Conservation (phyloP, 2,888 invertebrate genomes). For the Erannis defoliaria region DNA sequence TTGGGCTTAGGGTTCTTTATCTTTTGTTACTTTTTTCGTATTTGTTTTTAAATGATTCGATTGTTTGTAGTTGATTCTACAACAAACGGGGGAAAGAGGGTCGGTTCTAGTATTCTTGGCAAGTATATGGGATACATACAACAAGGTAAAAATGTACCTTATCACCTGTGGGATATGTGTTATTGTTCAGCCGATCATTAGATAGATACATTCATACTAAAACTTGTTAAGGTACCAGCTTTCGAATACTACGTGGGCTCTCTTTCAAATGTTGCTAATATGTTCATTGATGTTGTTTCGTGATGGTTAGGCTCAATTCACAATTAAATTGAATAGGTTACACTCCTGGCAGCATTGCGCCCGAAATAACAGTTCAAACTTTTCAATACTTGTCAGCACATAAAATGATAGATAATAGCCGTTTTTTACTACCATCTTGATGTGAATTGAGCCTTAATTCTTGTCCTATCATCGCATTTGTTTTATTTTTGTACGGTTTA, state of each 20-base stretch:
- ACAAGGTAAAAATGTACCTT: conserved; percentile 69
- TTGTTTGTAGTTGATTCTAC: conserved; percentile 80
- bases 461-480: neutral
- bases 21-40: conserved; percentile 23
- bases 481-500: neutral
- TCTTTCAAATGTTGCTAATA: conserved; percentile 63
- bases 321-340: too few relatives aligned
- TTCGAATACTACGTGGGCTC: conserved; percentile 69
- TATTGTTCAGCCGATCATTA: conserved; percentile 47
- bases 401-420: neutral
- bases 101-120: conserved; percentile 80
- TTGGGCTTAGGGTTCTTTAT: conserved; percentile 27
- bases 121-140: conserved; percentile 73
- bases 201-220: conserved; percentile 63
- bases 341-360: too few relatives aligned
- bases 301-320: conserved; percentile 8
- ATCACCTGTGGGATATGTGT: conserved; percentile 46
- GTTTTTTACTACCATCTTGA: neutral
- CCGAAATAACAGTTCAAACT: neutral
- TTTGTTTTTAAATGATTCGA: conserved; percentile 47
- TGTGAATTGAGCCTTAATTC: conserved; percentile 1
- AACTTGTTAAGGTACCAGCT: conserved; percentile 37
- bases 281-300: conserved; percentile 35
- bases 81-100: conserved; percentile 84
- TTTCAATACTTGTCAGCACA: neutral